phyloP scores from a whole-genome alignment of 2,113 vertebrate genomes.

The Corythornis cristatus region DNA sequence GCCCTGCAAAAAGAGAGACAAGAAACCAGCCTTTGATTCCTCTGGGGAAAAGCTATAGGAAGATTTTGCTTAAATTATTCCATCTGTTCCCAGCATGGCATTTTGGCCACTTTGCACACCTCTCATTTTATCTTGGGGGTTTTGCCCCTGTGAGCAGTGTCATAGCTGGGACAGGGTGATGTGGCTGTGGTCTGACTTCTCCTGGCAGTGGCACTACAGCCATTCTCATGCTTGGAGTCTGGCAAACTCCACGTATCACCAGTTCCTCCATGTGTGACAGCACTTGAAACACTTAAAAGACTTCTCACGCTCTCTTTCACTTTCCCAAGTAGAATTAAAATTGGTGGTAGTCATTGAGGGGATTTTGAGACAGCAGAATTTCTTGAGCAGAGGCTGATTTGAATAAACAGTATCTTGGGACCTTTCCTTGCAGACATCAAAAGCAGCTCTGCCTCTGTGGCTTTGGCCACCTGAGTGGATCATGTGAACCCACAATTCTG shows the following conservation, averaged over 20 bases:
- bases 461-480: neutral
- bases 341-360: neutral
- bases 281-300: neutral
- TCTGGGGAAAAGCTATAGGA: neutral
- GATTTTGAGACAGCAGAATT: neutral
- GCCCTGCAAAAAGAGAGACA: neutral
- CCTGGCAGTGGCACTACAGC: neutral
- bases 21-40: neutral
- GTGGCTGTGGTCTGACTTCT: accelerated
- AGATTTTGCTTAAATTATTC: neutral
- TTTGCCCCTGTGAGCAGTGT: neutral
- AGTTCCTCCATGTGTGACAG: neutral
- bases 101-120: neutral
- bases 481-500: neutral
- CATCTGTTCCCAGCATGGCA: neutral
- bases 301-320: neutral
- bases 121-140: accelerated
- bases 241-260: neutral
- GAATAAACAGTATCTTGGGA: neutral
- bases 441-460: neutral
- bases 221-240: neutral
- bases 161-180: neutral
- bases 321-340: neutral
- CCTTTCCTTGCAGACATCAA: neutral
- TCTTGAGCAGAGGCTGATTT: neutral